Evolutionary conservation across 2,888 invertebrate genomes (phyloP).

Genomic region (Magallana nippona): DNA sequence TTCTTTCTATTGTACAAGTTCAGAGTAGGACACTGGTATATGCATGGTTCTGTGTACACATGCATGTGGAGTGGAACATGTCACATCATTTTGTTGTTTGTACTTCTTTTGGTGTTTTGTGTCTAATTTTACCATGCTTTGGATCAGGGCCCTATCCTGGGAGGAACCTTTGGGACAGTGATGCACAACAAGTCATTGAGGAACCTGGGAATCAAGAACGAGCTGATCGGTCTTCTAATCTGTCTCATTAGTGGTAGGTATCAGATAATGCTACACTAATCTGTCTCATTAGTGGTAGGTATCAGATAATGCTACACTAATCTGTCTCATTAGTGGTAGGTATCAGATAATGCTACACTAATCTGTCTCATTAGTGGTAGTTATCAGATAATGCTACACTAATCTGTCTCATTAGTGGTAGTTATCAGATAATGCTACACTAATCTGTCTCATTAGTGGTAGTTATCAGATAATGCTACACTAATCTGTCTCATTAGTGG

Average conservation of each 20-base stretch:
- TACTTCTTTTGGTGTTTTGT: neutral
- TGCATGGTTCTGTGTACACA: conserved; percentile 1
- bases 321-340: conserved; percentile 84
- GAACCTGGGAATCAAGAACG: conserved; percentile 85
- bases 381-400: conserved; percentile 66
- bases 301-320: conserved; percentile 66
- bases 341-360: conserved; percentile 65
- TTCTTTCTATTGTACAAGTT: no score
- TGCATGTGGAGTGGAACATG: neutral
- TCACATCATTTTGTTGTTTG: neutral
- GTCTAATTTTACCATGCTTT: neutral
- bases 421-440: conserved; percentile 54
- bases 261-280: conserved; percentile 77
- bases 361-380: conserved; percentile 84
- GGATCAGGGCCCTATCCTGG: conserved; percentile 87
- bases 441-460: conserved; percentile 85
- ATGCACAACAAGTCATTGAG: conserved; percentile 85
- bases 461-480: conserved; percentile 45
- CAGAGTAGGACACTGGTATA: no score
- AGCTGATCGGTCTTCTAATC: conserved; percentile 85
- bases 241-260: conserved; percentile 84
- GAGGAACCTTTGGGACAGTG: conserved; percentile 87
- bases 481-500: conserved; percentile 85
- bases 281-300: conserved; percentile 84
- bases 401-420: conserved; percentile 84